phyloP scores from a whole-genome alignment of 1,140 invertebrate species.

The Ceratitis capitata region DNA sequence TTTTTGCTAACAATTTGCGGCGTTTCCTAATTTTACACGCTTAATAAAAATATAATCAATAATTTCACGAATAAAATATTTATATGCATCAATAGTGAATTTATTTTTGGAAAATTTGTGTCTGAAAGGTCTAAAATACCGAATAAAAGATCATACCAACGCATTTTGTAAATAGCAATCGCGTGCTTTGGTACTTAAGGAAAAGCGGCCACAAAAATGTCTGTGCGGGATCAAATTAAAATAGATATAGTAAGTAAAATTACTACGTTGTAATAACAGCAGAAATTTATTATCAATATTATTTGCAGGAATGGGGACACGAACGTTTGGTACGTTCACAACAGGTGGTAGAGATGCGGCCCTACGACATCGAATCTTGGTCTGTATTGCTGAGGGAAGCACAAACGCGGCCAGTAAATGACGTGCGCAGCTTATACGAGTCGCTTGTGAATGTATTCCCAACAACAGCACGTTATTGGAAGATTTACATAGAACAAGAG shows the following conservation, averaged over 20 bases:
- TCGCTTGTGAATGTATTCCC: constrained; percentile 93
- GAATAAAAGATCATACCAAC: no score
- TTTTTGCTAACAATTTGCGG: background rate
- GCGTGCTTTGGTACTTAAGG: background rate
- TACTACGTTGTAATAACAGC: background rate
- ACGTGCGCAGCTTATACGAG: constrained; percentile 93
- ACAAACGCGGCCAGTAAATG: constrained; percentile 88
- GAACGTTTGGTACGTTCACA: constrained; percentile 83
- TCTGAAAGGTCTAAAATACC: no score
- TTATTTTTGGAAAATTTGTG: no score
- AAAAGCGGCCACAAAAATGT: constrained; percentile 44
- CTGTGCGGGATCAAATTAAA: constrained; percentile 60
- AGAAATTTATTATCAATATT: background rate
- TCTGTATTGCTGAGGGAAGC: constrained; percentile 92
- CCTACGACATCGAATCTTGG: constrained; percentile 97
- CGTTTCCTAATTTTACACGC: background rate
- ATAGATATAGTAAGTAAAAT: constrained; percentile 62
- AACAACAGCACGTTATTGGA: constrained; percentile 97
- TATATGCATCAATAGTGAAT: no score
- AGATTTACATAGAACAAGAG: constrained; percentile 99
- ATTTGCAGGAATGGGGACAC: constrained; percentile 82
- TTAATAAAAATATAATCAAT: background rate
- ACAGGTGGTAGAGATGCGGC: constrained; percentile 82
- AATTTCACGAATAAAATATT: background rate
- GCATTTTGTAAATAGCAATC: background rate